Evolutionary conservation across 2,113 vertebrate species (phyloP).

Genomic region (Leptosomus discolor): DNA sequence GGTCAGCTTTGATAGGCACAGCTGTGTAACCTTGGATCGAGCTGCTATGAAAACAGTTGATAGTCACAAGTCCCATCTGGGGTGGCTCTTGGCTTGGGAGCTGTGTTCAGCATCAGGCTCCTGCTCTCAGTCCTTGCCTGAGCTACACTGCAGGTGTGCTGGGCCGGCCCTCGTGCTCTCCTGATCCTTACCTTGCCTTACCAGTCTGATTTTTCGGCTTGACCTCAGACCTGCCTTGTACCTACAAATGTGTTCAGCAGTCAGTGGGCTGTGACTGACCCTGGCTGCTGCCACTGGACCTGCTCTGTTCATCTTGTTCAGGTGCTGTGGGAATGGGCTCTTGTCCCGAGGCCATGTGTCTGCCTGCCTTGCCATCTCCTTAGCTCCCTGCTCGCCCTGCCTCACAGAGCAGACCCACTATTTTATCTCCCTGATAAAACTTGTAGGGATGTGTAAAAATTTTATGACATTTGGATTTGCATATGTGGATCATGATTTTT

Average conservation of each 20-base stretch:
- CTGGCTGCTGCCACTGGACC: not conserved
- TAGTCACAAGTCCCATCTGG: not conserved
- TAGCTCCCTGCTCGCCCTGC: accelerated
- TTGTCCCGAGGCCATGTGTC: accelerated
- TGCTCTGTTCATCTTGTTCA: not conserved
- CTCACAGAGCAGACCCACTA: not conserved
- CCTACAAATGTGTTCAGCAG: accelerated
- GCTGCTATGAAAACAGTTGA: not conserved
- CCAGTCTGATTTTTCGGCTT: not conserved
- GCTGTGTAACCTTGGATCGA: not conserved
- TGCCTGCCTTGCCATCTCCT: not conserved
- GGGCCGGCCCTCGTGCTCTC: accelerated
- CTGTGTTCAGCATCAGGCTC: accelerated
- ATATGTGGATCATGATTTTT: not conserved
- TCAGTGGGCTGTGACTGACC: not conserved
- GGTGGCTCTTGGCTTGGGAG: not conserved
- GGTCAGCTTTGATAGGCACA: not conserved
- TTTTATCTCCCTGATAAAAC: not conserved
- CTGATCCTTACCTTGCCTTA: not conserved
- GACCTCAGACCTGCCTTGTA: not conserved
- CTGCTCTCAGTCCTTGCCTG: not conserved
- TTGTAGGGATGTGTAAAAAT: not conserved
- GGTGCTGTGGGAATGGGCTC: accelerated
- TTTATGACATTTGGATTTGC: not conserved
- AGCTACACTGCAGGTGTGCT: not conserved